phyloP scores from a whole-genome alignment of 2,888 invertebrate genomes.

The Allophyes oxyacanthae region DNA sequence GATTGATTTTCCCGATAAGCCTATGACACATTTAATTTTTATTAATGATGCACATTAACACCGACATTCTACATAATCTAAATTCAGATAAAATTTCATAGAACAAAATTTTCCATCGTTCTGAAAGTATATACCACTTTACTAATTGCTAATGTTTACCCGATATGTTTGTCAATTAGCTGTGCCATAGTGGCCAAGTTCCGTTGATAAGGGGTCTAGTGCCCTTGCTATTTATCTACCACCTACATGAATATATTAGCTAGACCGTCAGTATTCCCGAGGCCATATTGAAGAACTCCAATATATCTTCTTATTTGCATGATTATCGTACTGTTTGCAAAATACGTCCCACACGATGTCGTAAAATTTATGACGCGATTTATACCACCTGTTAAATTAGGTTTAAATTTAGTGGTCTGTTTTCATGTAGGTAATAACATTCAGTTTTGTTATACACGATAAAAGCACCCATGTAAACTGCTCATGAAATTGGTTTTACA shows the following conservation, averaged over 20 bases:
- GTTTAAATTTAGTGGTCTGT: constrained; percentile 44
- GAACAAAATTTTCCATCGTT: constrained; percentile 26
- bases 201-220: constrained; percentile 62
- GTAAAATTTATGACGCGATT: constrained; percentile 54
- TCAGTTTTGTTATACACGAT: constrained; percentile 34
- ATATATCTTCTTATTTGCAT: constrained; percentile 66
- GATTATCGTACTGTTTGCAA: constrained; percentile 65
- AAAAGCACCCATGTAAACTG: constrained; percentile 28
- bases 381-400: constrained; percentile 46
- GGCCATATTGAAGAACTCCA: constrained; percentile 46
- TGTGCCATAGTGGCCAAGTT: constrained; percentile 48
- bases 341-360: constrained; percentile 53
- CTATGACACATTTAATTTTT: too few relatives aligned
- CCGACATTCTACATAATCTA: constrained; percentile 34
- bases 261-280: constrained; percentile 51
- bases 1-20: constrained; percentile 38
- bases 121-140: constrained; percentile 21
- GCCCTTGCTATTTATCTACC: constrained; percentile 63
- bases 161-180: constrained; percentile 62
- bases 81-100: constrained; percentile 36
- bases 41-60: constrained; percentile 6
- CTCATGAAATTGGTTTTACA: constrained; percentile 16
- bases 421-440: constrained; percentile 35
- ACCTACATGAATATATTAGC: constrained; percentile 59
- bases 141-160: constrained; percentile 42